Conservation (phyloP, 2,888 invertebrate genomes). For the Cheilosia vulpina region DNA sequence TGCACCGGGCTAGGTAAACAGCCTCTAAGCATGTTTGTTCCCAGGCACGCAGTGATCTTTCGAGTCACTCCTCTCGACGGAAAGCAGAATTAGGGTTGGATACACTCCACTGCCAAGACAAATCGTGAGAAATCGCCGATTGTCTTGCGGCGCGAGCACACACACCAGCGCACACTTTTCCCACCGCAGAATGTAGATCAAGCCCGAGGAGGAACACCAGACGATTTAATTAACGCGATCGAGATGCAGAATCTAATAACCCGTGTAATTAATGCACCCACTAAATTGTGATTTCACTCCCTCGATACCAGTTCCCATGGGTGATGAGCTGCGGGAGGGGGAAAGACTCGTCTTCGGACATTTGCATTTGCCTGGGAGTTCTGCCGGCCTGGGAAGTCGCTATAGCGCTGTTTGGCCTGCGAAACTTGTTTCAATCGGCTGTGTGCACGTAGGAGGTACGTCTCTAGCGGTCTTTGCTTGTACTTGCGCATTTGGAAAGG, state of each 20-base stretch:
- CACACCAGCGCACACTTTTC: conserved; percentile 33
- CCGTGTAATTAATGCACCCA: conserved; percentile 74
- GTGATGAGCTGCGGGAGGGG: neutral
- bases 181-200: conserved; percentile 55
- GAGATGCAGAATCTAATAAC: conserved; percentile 73
- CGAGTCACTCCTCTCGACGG: conserved; percentile 43
- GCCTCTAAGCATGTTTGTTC: conserved; percentile 55
- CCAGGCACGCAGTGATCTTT: conserved; percentile 73
- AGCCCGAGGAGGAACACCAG: conserved; percentile 35
- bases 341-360: conserved; percentile 50
- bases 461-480: neutral
- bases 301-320: conserved; percentile 44
- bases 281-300: conserved; percentile 66
- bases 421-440: conserved; percentile 56
- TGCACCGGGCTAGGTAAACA: conserved; percentile 49
- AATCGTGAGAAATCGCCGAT: conserved; percentile 66
- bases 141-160: conserved; percentile 19
- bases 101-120: conserved; percentile 49
- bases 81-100: conserved; percentile 46
- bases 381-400: conserved; percentile 46
- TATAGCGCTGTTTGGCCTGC: conserved; percentile 26
- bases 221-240: conserved; percentile 70
- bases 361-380: conserved; percentile 51
- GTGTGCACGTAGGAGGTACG: conserved; percentile 20
- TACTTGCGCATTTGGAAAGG: conserved; percentile 55